These are phyloP conservation scores for Sialis fuliginosa DNA, from an alignment of 2,888 invertebrate genomes.

Conservation along the genomic window DNA sequence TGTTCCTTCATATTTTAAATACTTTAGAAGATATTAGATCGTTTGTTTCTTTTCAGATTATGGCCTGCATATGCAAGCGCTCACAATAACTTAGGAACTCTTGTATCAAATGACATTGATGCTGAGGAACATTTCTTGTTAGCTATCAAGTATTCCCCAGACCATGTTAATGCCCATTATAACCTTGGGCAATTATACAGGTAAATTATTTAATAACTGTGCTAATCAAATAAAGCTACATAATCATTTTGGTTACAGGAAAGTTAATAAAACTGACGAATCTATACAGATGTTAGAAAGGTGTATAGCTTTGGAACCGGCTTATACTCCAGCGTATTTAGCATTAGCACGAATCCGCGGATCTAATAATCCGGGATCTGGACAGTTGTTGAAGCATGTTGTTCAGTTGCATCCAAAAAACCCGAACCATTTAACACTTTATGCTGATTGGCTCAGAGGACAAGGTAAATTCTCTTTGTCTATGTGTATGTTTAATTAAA, in stretches of 20 bases:
- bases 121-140: constrained; percentile 64
- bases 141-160: constrained; percentile 51
- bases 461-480: constrained; percentile 30
- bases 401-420: constrained; percentile 46
- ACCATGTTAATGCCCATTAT: constrained; percentile 69
- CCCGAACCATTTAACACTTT: constrained; percentile 50
- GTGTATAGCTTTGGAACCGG: constrained; percentile 46
- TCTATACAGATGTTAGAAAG: constrained; percentile 48
- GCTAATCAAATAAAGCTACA: neutral
- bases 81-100: constrained; percentile 72
- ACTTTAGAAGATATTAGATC: neutral
- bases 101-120: constrained; percentile 44
- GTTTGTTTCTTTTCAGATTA: constrained; percentile 33
- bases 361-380: constrained; percentile 34
- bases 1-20: constrained; percentile 9
- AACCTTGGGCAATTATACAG: constrained; percentile 70
- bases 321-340: constrained; percentile 50
- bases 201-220: constrained; percentile 27
- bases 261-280: constrained; percentile 43
- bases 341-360: constrained; percentile 41
- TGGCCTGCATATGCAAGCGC: constrained; percentile 77
- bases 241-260: constrained; percentile 24
- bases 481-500: neutral
- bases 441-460: constrained; percentile 51
- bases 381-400: constrained; percentile 38